Evolutionary conservation across 2,797 vertebrate genomes (phyloP).

Genomic region (Eulemur albifrons): DNA sequence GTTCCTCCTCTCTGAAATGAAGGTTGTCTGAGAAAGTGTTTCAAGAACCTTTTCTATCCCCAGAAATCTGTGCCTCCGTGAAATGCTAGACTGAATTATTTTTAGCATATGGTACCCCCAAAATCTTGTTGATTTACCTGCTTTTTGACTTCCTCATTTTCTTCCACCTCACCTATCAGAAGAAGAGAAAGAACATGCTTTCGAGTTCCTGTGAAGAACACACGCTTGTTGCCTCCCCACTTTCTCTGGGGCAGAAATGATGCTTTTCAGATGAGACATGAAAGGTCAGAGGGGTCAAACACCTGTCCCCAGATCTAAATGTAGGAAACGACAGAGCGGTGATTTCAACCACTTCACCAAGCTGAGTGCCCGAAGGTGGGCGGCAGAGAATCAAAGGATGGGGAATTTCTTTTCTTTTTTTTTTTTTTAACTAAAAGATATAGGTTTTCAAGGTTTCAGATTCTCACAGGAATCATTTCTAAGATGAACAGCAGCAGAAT

Average conservation of each 20-base stretch:
- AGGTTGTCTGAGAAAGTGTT: not conserved
- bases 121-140: accelerated
- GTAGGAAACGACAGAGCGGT: accelerated
- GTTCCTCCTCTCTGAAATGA: no score
- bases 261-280: no score
- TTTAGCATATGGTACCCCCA: accelerated
- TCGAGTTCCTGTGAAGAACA: not conserved
- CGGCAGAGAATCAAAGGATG: not conserved
- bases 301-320: not conserved
- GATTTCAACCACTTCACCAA: no score
- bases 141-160: not conserved
- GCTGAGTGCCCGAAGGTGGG: not conserved
- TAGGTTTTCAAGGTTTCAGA: not conserved
- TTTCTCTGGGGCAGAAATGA: not conserved
- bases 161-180: not conserved
- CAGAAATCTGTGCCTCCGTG: accelerated
- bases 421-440: not conserved
- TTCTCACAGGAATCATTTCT: not conserved
- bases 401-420: no score
- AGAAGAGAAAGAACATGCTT: not conserved
- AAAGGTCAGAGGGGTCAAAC: no score
- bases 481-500: not conserved
- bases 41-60: not conserved
- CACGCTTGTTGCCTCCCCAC: accelerated
- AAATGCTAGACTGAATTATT: not conserved